phyloP scores from a whole-genome alignment of 2,888 invertebrate genomes.

The Drosophila greeni region DNA sequence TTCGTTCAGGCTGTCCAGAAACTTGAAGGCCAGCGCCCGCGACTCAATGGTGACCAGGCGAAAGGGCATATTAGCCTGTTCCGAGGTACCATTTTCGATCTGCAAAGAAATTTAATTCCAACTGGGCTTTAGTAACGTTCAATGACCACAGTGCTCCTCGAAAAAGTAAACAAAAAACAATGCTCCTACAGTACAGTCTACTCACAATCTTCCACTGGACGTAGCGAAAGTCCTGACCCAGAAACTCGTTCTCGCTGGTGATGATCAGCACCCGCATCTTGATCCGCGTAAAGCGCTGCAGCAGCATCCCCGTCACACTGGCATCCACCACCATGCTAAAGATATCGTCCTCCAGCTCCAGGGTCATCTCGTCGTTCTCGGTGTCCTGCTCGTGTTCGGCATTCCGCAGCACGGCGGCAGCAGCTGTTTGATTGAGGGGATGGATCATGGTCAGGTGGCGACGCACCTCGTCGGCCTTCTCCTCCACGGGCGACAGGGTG shows the following conservation, averaged over 20 bases:
- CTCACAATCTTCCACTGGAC: conserved; percentile 79
- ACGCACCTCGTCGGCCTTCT: conserved; percentile 67
- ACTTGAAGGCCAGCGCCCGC: conserved; percentile 74
- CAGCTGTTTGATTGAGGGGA: conserved; percentile 62
- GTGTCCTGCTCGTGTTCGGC: conserved; percentile 72
- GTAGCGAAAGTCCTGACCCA: conserved; percentile 77
- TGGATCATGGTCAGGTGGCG: conserved; percentile 64
- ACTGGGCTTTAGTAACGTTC: conserved; percentile 24
- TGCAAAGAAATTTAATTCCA: conserved; percentile 28
- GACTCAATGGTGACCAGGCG: conserved; percentile 74
- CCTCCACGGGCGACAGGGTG: conserved; percentile 66
- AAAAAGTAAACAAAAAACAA: not conserved
- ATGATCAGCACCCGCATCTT: conserved; percentile 77
- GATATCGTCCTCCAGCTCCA: conserved; percentile 73
- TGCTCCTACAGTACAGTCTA: conserved; percentile 64
- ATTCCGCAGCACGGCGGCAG: conserved; percentile 64
- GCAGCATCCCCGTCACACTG: conserved; percentile 77
- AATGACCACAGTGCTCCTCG: not conserved
- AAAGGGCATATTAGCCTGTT: conserved; percentile 71
- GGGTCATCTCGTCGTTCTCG: conserved; percentile 64
- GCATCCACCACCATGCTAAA: conserved; percentile 75
- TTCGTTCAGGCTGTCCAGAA: conserved; percentile 72
- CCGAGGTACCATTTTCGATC: conserved; percentile 77
- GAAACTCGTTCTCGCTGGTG: conserved; percentile 75
- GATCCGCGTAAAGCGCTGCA: conserved; percentile 74